Percentiles rank a stretch among this genome's conserved stretches.
phyloP scores from a whole-genome alignment of 2,888 invertebrate genomes.

The Clepsis dumicolana region DNA sequence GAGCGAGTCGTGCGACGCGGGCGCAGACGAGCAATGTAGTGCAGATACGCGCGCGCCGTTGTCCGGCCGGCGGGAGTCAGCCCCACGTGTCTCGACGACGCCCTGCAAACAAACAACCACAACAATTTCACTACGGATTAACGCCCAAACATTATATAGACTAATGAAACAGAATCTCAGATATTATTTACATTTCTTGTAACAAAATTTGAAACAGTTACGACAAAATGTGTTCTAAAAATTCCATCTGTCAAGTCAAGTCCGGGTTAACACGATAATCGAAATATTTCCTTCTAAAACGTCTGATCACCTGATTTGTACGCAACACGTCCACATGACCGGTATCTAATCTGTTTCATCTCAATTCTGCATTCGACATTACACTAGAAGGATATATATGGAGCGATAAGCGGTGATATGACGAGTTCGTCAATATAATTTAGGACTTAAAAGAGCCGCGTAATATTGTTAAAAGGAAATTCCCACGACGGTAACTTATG shows the following conservation, averaged over 20 bases:
- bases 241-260: slow-evolving; percentile 2
- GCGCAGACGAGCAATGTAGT: slow-evolving; percentile 75
- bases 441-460: neutral
- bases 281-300: slow-evolving; percentile 43
- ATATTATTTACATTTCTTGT: neutral
- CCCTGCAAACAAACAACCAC: slow-evolving; percentile 67
- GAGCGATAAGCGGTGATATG: slow-evolving; percentile 46
- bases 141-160: neutral
- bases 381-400: slow-evolving; percentile 45
- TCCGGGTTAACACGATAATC: neutral
- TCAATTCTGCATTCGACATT: slow-evolving; percentile 47
- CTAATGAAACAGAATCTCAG: neutral
- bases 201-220: neutral
- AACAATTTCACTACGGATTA: neutral
- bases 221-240: neutral
- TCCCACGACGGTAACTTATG: neutral
- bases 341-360: slow-evolving; percentile 51
- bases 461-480: slow-evolving; percentile 5
- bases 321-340: slow-evolving; percentile 66
- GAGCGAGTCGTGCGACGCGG: slow-evolving; percentile 80
- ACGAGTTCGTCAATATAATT: slow-evolving; percentile 40
- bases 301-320: slow-evolving; percentile 67
- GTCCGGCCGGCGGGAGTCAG: slow-evolving; percentile 67
- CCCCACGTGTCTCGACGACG: slow-evolving; percentile 80
- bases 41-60: slow-evolving; percentile 70